Evolutionary conservation across 2,888 invertebrate genomes (phyloP), one percentile per base, ranked within the genome.

Genomic region (Allolobophora icterica): DNA sequence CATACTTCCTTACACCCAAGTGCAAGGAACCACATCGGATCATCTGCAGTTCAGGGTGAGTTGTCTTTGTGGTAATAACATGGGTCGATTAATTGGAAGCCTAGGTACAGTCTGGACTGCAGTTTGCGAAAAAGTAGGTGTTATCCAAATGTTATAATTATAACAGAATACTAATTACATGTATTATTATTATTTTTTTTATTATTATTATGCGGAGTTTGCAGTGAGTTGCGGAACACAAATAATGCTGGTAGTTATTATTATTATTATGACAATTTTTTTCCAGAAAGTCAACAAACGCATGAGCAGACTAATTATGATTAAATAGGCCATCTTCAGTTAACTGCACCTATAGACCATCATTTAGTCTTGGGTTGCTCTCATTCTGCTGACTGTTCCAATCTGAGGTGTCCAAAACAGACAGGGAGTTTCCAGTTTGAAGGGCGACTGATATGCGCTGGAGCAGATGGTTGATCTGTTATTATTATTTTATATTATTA

Each of bases 1-100:
- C 94, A 95, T 92, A 95, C 94, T 45, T 94, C 97, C 94, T 97
- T 97, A 95, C 97, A 97, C 94, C 97, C 97, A 95, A 98, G 98
- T 96, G 97, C 98, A 97, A 98, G 98, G 96, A 98, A 97, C 94
- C 98, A 98, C 94, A 98, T 98, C 94, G 97, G 97, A 94, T 97
- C 97, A 92, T 94, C 95, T 92, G 94, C 94, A 87, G 93, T 91
- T 92, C 71, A 91, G 90, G 71, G 71, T 71, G n/a, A n/a, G 71
- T 71, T n/a, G n/a, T n/a, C 71, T 24, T 52, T 71, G 71, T 24
- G 30, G 71, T 71, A 6, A 11, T 1, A 71, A 4, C 11, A 11
- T n/a, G 71, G 71, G n/a, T 71, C 11, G n/a, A 71, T 71, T n/a
- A 71, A 71, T 71, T 8, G n/a, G 71, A 71, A 71, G n/a, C 13